phyloP scores from a whole-genome alignment of 2,888 invertebrate genomes.

The Scaptomyza caliginosa region DNA sequence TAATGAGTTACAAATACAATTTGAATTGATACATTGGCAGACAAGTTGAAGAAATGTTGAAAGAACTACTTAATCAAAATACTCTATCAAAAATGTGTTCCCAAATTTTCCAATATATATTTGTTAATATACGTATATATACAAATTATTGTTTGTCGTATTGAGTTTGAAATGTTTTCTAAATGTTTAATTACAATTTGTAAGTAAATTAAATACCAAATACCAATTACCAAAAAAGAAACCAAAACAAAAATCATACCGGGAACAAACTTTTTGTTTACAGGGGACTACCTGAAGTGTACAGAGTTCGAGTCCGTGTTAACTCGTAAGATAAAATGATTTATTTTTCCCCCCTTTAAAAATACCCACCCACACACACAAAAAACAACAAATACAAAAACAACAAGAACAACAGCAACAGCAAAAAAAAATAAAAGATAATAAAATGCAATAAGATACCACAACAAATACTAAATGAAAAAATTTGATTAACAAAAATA shows the following conservation, averaged over 20 bases:
- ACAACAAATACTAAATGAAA: constrained; percentile 35
- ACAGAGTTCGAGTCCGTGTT: constrained; percentile 93
- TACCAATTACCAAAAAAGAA: constrained; percentile 35
- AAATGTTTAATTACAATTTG: constrained; percentile 19
- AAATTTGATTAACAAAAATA: constrained; percentile 27
- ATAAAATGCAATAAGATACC: constrained; percentile 11
- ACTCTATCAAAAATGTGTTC: neutral
- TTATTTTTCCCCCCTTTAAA: constrained; percentile 70
- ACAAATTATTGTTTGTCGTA: constrained; percentile 37
- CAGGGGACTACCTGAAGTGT: constrained; percentile 90
- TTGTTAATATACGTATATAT: neutral
- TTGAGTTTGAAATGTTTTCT: constrained; percentile 30
- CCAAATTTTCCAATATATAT: constrained; percentile 21
- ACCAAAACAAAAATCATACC: constrained; percentile 74
- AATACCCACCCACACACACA: constrained; percentile 25
- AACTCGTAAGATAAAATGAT: constrained; percentile 89
- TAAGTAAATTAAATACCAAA: constrained; percentile 33
- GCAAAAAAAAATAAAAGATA: constrained; percentile 5
- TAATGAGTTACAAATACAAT: constrained; percentile 6
- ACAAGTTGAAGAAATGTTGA: constrained; percentile 18
- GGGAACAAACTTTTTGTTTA: constrained; percentile 84
- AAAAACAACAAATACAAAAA: constrained; percentile 9
- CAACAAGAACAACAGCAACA: constrained; percentile 18
- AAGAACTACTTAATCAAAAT: constrained; percentile 2
- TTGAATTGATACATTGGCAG: constrained; percentile 43